Evolutionary conservation across 64 coral and sea anemone genomes (phyloP).

Genomic region (Dendrophyllia cribrosa): DNA sequence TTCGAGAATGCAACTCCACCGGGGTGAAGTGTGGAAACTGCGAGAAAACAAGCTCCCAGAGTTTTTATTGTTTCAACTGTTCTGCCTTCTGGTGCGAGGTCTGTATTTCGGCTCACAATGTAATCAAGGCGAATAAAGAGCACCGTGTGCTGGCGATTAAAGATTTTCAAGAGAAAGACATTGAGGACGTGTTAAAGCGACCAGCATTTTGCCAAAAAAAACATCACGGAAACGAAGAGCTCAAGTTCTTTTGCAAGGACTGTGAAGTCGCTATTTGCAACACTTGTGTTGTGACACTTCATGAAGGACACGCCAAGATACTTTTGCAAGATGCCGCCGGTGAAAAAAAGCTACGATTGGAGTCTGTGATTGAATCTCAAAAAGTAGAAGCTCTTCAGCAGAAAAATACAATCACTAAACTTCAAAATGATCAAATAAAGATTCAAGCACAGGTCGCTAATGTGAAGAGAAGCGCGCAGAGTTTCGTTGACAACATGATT

Average conservation of each 20-base stretch:
- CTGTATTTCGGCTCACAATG: background rate
- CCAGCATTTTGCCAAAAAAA: background rate
- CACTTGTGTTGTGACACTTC: background rate
- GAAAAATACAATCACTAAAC: background rate
- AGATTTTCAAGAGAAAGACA: conserved; percentile 13
- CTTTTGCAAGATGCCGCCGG: background rate
- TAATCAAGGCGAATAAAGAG: background rate
- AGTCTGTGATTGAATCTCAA: background rate
- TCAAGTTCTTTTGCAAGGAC: background rate
- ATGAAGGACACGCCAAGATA: background rate
- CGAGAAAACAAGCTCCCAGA: background rate
- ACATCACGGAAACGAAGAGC: background rate
- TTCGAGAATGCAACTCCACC: background rate
- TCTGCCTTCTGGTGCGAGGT: background rate
- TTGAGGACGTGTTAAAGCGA: background rate
- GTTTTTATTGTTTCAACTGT: background rate
- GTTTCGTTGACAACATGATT: background rate
- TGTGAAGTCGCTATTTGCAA: background rate
- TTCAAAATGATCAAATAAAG: background rate
- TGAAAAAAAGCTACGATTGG: background rate
- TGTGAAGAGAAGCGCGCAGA: background rate
- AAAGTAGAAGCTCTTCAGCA: background rate
- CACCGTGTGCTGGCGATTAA: background rate
- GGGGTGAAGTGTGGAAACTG: conserved; percentile 7
- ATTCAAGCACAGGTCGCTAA: background rate